A percentile compares a stretch with the other conserved stretches of the same genome.
These are phyloP conservation scores for Napeogenes inachia DNA, from an alignment of 2,888 invertebrate genomes.

Conservation along the genomic window DNA sequence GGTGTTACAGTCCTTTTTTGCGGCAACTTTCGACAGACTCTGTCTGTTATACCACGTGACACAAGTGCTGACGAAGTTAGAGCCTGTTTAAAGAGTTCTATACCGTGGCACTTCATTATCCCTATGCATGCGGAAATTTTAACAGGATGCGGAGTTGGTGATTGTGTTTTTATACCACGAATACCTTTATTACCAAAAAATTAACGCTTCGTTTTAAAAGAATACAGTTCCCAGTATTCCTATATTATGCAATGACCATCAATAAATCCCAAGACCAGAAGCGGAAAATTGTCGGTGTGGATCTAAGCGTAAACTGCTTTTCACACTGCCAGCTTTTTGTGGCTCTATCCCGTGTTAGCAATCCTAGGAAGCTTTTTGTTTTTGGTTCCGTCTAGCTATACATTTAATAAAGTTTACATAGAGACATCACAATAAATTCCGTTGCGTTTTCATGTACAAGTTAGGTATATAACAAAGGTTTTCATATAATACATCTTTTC, in stretches of 20 bases:
- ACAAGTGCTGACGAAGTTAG: conserved; percentile 17
- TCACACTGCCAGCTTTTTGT: conserved; percentile 20
- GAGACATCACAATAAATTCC: too few species aligned
- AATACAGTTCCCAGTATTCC: conserved; percentile 20
- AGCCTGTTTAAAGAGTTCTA: conserved; percentile 17
- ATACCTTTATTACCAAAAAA: conserved; percentile 27
- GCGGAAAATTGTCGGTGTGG: conserved; percentile 9
- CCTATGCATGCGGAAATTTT: conserved; percentile 26
- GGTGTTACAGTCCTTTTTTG: conserved; percentile 28
- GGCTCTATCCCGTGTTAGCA: conserved; percentile 14
- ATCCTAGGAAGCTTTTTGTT: not conserved
- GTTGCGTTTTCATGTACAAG: too few species aligned
- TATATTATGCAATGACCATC: conserved; percentile 24
- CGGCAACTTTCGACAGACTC: conserved; percentile 29
- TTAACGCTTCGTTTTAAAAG: conserved; percentile 25
- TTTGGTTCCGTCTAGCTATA: not conserved
- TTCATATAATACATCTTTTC: too few species aligned
- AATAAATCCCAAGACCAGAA: conserved; percentile 24
- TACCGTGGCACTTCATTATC: conserved; percentile 9
- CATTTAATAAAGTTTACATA: not conserved
- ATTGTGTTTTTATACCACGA: conserved; percentile 25
- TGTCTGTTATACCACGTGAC: conserved; percentile 28
- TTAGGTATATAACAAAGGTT: too few species aligned
- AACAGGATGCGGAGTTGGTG: conserved; percentile 28
- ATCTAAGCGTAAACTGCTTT: conserved; percentile 11